Evolutionary conservation across 1,140 invertebrate species (phyloP), one percentile per base, ranked within the genome.

Genomic region (Zaprionus lachaisei): DNA sequence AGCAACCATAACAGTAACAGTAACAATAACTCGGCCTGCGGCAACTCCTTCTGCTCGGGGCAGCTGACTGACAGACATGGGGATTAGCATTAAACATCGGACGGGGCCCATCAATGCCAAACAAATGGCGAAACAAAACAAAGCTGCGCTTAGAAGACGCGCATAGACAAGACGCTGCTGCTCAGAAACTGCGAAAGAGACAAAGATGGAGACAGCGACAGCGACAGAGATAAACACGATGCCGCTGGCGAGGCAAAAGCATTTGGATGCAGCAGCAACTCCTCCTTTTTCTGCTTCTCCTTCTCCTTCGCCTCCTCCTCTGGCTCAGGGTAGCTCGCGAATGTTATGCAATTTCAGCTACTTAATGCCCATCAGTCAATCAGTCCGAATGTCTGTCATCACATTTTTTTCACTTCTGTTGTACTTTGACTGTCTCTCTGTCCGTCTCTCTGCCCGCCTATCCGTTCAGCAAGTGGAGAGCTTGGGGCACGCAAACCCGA

Each of bases 311-410:
- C 2, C 26, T 5, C 26, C 15, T n/a, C 22, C 22, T 67, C 31
- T 34, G 11, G 31, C 31, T 2, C 5, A 9, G 14, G 15, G 14
- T 61, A 60, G 49, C 24, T 60, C 55, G 60, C 67, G 67, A 83
- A 83, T 83, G 81, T 86, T 85, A 85, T 87, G 84, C 84, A 87
- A 87, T 89, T 87, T 83, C 54, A 87, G 84, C 87, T 87, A 87
- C 84, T 87, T 89, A 89, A 82, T 73, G 84, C 72, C 81, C 84
- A 89, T 87, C 84, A 87, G 84, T 87, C 84, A 87, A 87, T 87
- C 84, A 81, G 71, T 56, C 74, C 56, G 68, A 79, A 83, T 89
- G 83, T 87, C 80, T 87, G 77, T 83, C 81, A 80, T 79, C 84
- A 68, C 81, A 83, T 73, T 76, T 85, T 37, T 64, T 77, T 41